These are phyloP conservation scores for Nomada ruficornis DNA, from an alignment of 2,888 invertebrate species.

Conservation along the genomic window DNA sequence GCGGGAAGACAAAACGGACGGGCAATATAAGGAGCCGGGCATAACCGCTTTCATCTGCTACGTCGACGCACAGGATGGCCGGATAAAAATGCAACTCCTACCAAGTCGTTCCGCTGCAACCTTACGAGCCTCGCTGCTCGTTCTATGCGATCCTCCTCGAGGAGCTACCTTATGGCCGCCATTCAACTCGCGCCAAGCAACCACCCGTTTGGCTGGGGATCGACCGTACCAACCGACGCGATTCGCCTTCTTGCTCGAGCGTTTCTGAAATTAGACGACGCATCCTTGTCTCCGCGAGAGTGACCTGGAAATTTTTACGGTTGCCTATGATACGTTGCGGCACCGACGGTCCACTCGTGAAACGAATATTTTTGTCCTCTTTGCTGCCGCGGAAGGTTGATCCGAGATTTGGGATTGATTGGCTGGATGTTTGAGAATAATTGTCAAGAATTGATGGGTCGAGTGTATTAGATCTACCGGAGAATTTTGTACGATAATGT, in stretches of 20 bases:
- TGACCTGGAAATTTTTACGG: conserved; percentile 25
- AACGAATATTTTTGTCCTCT: conserved; percentile 8
- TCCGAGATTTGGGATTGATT: neutral
- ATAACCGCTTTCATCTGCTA: conserved; percentile 80
- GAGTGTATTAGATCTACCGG: too few relatives aligned
- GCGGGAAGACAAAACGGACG: conserved; percentile 63
- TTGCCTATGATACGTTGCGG: neutral
- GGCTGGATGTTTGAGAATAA: neutral
- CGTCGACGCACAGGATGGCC: conserved; percentile 70
- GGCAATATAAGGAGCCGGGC: conserved; percentile 66
- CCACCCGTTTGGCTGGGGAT: conserved; percentile 25
- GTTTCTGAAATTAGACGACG: conserved; percentile 50
- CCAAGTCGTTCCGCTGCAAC: conserved; percentile 70
- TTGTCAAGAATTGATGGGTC: neutral
- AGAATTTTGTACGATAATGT: too few relatives aligned
- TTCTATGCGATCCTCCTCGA: conserved; percentile 57
- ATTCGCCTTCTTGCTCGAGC: neutral
- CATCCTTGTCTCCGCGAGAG: conserved; percentile 15
- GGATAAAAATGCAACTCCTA: conserved; percentile 77
- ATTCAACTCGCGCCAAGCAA: conserved; percentile 40
- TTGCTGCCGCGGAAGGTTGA: neutral
- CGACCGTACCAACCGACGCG: conserved; percentile 31
- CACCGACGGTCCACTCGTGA: neutral
- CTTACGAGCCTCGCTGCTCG: conserved; percentile 63
- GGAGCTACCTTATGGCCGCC: conserved; percentile 59